Evolutionary conservation across 2,797 vertebrate genomes (phyloP).

Genomic region (Erethizon dorsatum): DNA sequence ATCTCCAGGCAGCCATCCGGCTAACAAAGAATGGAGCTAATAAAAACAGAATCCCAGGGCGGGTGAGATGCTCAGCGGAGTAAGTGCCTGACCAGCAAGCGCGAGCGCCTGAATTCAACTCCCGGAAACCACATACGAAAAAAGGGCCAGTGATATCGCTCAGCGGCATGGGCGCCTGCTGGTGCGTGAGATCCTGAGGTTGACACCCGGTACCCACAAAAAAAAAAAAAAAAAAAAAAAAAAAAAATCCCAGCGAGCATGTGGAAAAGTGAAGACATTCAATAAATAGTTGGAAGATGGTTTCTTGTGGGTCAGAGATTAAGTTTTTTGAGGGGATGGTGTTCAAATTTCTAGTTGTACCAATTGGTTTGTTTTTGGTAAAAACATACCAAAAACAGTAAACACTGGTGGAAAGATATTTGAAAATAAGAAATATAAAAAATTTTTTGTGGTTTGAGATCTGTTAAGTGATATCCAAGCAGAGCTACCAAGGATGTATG

Average conservation of each 20-base stretch:
- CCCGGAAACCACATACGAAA: too few relatives aligned
- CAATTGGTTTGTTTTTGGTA: not conserved
- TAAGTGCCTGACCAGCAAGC: too few relatives aligned
- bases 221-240: too few relatives aligned
- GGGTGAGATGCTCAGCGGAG: too few relatives aligned
- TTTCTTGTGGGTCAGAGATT: not conserved
- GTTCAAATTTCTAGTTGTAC: not conserved
- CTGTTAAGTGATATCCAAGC: not conserved
- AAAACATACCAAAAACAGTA: not conserved
- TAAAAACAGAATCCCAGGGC: too few relatives aligned
- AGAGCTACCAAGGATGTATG: not conserved
- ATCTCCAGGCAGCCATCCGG: not conserved
- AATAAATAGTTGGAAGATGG: not conserved
- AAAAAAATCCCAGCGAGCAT: too few relatives aligned
- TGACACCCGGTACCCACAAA: too few relatives aligned
- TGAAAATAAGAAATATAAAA: not conserved
- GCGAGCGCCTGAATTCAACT: too few relatives aligned
- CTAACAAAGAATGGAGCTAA: not conserved
- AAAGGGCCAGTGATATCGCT: too few relatives aligned
- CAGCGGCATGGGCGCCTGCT: too few relatives aligned
- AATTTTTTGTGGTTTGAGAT: fast-evolving
- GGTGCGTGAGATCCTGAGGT: too few relatives aligned
- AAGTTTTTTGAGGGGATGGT: not conserved
- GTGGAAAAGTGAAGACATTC: not conserved
- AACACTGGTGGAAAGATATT: not conserved